Percentiles rank a stretch among this genome's conserved stretches.
Evolutionary conservation across 2,113 vertebrate genomes (phyloP).

Genomic region (Nanorana parkeri): DNA sequence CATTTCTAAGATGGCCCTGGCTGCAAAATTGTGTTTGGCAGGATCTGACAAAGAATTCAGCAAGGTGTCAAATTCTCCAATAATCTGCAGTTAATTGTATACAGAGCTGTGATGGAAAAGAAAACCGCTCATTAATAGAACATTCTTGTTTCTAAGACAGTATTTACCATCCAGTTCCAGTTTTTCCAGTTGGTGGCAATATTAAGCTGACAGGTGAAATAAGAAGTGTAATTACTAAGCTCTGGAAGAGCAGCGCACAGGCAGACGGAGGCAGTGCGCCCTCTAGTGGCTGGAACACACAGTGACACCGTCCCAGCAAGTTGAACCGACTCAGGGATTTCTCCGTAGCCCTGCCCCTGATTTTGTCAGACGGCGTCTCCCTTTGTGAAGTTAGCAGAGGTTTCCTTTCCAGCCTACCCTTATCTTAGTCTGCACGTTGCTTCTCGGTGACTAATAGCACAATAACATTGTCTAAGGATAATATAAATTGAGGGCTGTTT

Average conservation of each 20-base stretch:
- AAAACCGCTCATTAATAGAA: slow-evolving; percentile 22
- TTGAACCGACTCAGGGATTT: neutral
- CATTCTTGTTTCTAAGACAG: slow-evolving; percentile 12
- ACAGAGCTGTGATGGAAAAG: slow-evolving; percentile 18
- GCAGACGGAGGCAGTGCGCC: slow-evolving; percentile 45
- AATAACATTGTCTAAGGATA: slow-evolving; percentile 82
- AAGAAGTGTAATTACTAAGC: slow-evolving; percentile 2
- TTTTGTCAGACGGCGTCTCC: slow-evolving; percentile 70
- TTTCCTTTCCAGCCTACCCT: slow-evolving; percentile 75
- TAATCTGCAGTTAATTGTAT: slow-evolving; percentile 12
- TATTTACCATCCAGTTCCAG: slow-evolving; percentile 8
- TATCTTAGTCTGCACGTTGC: slow-evolving; percentile 82
- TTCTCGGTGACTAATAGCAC: slow-evolving; percentile 82
- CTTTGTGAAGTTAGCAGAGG: slow-evolving; percentile 72
- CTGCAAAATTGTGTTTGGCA: too few relatives aligned
- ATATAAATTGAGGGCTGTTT: slow-evolving; percentile 77
- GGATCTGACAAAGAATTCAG: neutral
- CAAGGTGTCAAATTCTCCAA: slow-evolving; percentile 13
- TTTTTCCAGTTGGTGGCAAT: slow-evolving; percentile 38
- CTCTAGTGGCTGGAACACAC: slow-evolving; percentile 60
- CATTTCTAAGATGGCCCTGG: too few relatives aligned
- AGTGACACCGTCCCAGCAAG: neutral
- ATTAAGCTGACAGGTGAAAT: slow-evolving; percentile 28
- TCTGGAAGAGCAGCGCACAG: neutral
- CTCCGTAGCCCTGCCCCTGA: slow-evolving; percentile 61